Evolutionary conservation across 2,888 invertebrate genomes (phyloP), one percentile per base, ranked within the genome.

Genomic region (Flexamia atlantica): DNA sequence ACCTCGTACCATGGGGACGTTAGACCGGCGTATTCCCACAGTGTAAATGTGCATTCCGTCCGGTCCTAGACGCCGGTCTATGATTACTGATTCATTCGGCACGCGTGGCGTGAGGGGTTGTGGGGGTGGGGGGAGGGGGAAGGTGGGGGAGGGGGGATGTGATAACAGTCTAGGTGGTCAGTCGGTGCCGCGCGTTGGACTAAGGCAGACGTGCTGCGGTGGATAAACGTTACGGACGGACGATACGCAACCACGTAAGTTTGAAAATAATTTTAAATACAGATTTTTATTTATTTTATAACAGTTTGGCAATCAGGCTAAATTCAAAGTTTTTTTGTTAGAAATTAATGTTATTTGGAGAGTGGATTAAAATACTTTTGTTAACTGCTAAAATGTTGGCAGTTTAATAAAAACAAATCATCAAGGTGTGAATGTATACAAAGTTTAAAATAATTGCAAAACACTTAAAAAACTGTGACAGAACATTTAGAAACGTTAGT

Each of bases 61-160:
- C 23, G 64, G 28, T 4, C 28, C 64, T 64, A 30, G 64, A 5
- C 57, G 28, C 64, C 30, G 64, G 64, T 64, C 64, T 64, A 30
- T 64, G 64, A 64, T 64, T 64, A 64, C 5, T 28, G 64, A 64
- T 64, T 64, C 64, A 28, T n/a, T n/a, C 28, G 64, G 28, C 64
- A 17, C 64, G 14, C 14, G 64, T 25, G 28, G 46, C 46, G 9
- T n/a, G 7, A 53, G 64, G 57, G 64, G 64, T 30, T 9, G 64
- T 28, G 7, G 64, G 64, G 28, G 28, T 64, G 23, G 57, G 23
- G 23, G 25, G 64, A 14, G 64, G 30, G 14, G 23, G 23, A 12
- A 30, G 28, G 64, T 14, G 14, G 14, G 64, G 20, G 57, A 2
- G 57, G 57, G 64, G 64, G 28, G 17, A 12, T 1, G 64, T 64